A percentile compares a stretch with the other conserved stretches of the same genome.
Evolutionary conservation across 2,113 vertebrate genomes (phyloP).

Genomic region (Erpornis zantholeuca): DNA sequence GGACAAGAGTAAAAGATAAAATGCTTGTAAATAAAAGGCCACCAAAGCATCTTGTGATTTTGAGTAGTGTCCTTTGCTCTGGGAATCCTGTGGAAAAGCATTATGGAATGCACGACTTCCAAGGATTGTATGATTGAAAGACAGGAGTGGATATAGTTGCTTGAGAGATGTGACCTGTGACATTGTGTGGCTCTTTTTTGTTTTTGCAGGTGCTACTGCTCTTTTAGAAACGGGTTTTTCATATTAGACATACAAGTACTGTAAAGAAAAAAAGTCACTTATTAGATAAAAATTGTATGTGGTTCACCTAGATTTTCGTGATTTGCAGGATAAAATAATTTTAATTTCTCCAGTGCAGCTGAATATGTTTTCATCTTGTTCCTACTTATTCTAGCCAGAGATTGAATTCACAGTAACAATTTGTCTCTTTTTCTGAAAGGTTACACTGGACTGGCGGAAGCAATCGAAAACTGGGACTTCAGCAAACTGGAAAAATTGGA

Average conservation of each 20-base stretch:
- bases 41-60: not conserved
- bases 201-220: not conserved
- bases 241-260: not conserved
- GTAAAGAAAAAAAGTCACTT: not conserved
- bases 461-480: constrained; percentile 50
- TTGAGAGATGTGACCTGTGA: not conserved
- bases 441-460: constrained; percentile 29
- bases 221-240: not conserved
- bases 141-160: not conserved
- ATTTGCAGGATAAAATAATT: not conserved
- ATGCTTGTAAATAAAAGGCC: not conserved
- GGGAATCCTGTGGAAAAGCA: not conserved
- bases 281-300: not conserved
- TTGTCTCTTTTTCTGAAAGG: not conserved
- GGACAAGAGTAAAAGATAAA: not conserved
- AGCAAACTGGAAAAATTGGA: constrained; percentile 37
- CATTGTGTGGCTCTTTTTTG: no score
- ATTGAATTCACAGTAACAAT: not conserved
- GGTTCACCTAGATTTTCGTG: not conserved
- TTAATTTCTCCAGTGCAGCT: not conserved
- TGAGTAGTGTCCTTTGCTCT: not conserved
- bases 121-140: not conserved
- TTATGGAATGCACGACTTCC: not conserved
- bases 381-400: not conserved
- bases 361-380: not conserved